A percentile compares a stretch with the other conserved stretches of the same genome.
Evolutionary conservation across 2,797 vertebrate species (phyloP).

Genomic region (Acipenser ruthenus): DNA sequence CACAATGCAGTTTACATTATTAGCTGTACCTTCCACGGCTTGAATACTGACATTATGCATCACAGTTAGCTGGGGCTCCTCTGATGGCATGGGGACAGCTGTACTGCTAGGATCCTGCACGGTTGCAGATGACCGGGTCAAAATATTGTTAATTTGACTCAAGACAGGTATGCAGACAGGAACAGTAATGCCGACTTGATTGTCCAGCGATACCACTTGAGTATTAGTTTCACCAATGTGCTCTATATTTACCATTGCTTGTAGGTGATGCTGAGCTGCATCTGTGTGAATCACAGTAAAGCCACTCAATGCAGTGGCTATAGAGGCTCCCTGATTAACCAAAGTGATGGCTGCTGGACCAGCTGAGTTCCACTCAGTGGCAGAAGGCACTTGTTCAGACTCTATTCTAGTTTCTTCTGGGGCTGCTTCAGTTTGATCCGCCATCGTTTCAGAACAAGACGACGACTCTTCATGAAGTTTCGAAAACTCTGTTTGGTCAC

Average conservation of each 20-base stretch:
- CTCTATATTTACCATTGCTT: constrained; percentile 67
- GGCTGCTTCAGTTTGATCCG: no score
- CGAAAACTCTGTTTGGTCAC: constrained; percentile 33
- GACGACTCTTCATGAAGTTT: constrained; percentile 37
- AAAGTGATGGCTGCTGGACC: constrained; percentile 50
- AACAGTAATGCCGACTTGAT: constrained; percentile 38
- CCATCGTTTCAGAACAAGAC: neutral
- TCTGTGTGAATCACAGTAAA: constrained; percentile 77
- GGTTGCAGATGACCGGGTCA: constrained; percentile 15
- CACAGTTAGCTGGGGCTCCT: constrained; percentile 16
- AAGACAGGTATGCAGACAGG: constrained; percentile 28
- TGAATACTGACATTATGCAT: constrained; percentile 25
- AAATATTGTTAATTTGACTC: constrained; percentile 6
- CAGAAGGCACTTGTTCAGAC: constrained; percentile 37
- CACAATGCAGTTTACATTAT: constrained; percentile 2
- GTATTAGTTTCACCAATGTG: constrained; percentile 26
- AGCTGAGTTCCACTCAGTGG: constrained; percentile 54
- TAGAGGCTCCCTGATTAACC: constrained; percentile 51
- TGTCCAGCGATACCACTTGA: constrained; percentile 48
- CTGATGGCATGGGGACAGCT: constrained; percentile 13
- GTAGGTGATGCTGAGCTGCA: constrained; percentile 63
- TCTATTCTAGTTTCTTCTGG: no score
- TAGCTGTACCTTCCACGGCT: constrained; percentile 13
- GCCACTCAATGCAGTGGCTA: constrained; percentile 46
- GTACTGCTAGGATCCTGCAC: constrained; percentile 10